Conservation (phyloP, 2,797 vertebrate species). For the Hypotaenidia okinawae region DNA sequence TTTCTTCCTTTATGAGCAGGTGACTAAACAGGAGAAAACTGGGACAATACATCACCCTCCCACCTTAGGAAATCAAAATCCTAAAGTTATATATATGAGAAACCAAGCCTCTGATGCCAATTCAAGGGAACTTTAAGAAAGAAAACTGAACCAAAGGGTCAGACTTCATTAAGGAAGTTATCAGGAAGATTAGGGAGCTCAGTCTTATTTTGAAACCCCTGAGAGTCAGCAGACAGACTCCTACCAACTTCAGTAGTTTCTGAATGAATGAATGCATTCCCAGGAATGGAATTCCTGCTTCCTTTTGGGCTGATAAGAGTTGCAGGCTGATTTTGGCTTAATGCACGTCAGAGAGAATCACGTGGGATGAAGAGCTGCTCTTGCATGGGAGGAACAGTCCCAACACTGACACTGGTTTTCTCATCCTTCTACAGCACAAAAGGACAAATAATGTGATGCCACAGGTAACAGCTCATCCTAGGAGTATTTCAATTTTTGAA, state of each 20-base stretch:
- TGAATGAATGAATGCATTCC: neutral
- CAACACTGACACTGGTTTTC: neutral
- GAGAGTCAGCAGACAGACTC: neutral
- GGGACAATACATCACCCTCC: neutral
- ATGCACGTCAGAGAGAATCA: neutral
- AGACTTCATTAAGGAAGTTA: neutral
- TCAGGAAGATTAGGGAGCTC: neutral
- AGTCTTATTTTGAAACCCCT: neutral
- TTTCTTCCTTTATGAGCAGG: neutral
- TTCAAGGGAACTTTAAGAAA: neutral
- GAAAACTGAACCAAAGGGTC: neutral
- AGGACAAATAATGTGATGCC: fast-evolving
- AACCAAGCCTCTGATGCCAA: neutral
- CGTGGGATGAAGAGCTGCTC: neutral
- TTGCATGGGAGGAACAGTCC: neutral
- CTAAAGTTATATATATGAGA: neutral
- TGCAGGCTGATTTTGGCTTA: neutral
- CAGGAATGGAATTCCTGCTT: neutral
- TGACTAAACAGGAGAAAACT: neutral
- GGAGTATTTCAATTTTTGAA: neutral
- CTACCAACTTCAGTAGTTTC: neutral
- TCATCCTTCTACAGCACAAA: neutral
- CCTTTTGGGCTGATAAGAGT: neutral
- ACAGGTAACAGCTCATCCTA: neutral
- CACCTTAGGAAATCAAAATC: neutral